These are phyloP conservation scores for Hoplias malabaricus DNA, from an alignment of 2,113 vertebrate genomes.

Conservation along the genomic window DNA sequence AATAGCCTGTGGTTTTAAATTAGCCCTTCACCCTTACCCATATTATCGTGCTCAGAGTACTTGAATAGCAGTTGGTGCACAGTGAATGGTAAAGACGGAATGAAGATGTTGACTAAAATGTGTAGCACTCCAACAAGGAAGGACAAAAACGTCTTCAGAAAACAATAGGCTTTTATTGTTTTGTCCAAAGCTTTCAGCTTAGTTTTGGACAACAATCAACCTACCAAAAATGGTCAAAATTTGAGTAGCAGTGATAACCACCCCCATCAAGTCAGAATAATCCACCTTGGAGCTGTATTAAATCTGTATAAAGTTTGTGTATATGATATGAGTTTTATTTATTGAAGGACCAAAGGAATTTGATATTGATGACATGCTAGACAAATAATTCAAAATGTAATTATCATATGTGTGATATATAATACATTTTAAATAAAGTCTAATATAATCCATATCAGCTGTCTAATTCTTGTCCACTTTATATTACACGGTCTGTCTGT, in stretches of 20 bases:
- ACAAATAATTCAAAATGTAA: conserved; percentile 80
- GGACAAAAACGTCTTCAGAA: conserved; percentile 65
- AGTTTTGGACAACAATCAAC: neutral
- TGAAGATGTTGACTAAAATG: neutral
- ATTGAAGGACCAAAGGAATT: conserved; percentile 92
- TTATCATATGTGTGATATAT: conserved; percentile 78
- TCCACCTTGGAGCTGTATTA: conserved; percentile 76
- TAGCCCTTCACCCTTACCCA: neutral
- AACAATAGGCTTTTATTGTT: conserved; percentile 32
- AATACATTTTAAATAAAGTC: conserved; percentile 81
- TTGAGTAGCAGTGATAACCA: neutral
- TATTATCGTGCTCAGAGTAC: neutral
- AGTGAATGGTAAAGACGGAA: neutral
- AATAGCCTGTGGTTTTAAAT: conserved; percentile 1
- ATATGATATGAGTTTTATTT: conserved; percentile 90
- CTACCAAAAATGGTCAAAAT: neutral
- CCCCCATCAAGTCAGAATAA: conserved; percentile 43
- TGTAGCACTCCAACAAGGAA: conserved; percentile 71
- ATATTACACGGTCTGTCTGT: conserved; percentile 36
- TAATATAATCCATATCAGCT: conserved; percentile 80
- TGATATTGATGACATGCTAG: conserved; percentile 80
- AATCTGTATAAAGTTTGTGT: conserved; percentile 87
- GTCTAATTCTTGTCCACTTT: conserved; percentile 75
- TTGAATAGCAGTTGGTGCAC: neutral
- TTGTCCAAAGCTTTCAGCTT: neutral